A percentile compares a stretch with the other conserved stretches of the same genome.
Conservation (phyloP, 2,888 invertebrate genomes). For the Pseudococcus longispinus region DNA sequence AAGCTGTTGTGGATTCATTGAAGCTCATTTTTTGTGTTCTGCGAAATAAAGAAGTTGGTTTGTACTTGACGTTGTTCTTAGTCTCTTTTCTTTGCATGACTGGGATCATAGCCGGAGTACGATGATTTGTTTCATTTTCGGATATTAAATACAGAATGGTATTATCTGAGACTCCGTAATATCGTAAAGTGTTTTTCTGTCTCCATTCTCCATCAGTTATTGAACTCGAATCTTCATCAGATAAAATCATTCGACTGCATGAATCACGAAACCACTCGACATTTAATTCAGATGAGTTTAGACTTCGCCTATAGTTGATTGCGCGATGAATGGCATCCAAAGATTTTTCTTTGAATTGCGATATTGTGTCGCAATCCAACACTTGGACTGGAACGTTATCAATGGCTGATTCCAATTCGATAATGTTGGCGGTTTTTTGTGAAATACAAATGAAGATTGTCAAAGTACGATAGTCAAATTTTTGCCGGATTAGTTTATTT, state of each 20-base stretch:
- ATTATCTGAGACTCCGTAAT: slow-evolving; percentile 95
- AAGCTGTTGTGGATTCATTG: slow-evolving; percentile 87
- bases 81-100: background rate
- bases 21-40: slow-evolving; percentile 91
- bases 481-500: slow-evolving; percentile 97
- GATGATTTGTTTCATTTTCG: background rate
- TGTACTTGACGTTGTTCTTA: background rate
- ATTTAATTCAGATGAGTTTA: slow-evolving; percentile 94
- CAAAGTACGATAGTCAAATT: slow-evolving; percentile 93
- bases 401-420: slow-evolving; percentile 84
- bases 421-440: slow-evolving; percentile 86
- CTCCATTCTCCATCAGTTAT: slow-evolving; percentile 97
- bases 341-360: slow-evolving; percentile 74
- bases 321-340: slow-evolving; percentile 97
- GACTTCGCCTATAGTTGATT: slow-evolving; percentile 93
- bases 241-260: slow-evolving; percentile 90
- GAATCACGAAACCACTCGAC: slow-evolving; percentile 96
- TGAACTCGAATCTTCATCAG: slow-evolving; percentile 96
- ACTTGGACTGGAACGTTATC: slow-evolving; percentile 96
- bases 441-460: slow-evolving; percentile 92
- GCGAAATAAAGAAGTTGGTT: slow-evolving; percentile 90
- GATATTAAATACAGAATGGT: slow-evolving; percentile 84
- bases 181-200: slow-evolving; percentile 93
- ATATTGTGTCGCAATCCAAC: slow-evolving; percentile 95
- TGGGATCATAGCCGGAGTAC: background rate